A percentile compares a stretch with the other conserved stretches of the same genome.
Evolutionary conservation across 2,113 vertebrate genomes (phyloP).

Genomic region (Eulemur macaco): DNA sequence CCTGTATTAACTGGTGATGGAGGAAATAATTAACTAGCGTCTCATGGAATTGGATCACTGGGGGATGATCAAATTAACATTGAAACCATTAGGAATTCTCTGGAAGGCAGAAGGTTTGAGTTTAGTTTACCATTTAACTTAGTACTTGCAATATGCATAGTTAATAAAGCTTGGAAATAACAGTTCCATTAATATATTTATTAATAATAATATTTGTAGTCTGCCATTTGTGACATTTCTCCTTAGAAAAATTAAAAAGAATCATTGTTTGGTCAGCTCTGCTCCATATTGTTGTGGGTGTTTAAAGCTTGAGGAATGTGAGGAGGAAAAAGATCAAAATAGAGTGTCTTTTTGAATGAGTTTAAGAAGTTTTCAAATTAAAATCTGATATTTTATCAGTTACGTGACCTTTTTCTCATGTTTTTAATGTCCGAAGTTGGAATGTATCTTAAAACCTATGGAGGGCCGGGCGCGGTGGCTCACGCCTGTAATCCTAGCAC

Average conservation of each 20-base stretch:
- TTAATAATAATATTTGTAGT: neutral
- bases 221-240: neutral
- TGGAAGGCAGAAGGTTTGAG: neutral
- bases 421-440: neutral
- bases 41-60: neutral
- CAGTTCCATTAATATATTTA: neutral
- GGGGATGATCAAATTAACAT: neutral
- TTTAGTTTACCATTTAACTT: neutral
- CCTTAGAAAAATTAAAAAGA: neutral
- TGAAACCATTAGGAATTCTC: neutral
- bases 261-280: neutral
- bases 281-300: neutral
- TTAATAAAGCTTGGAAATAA: constrained; percentile 38
- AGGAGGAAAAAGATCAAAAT: neutral
- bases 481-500: too few relatives aligned
- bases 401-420: neutral
- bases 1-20: neutral
- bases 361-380: constrained; percentile 9
- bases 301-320: neutral
- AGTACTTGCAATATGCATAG: neutral
- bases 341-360: neutral
- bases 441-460: neutral
- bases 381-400: neutral
- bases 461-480: neutral
- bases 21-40: neutral